These are phyloP conservation scores for Lamellibrachia columna DNA, from an alignment of 2,888 invertebrate species.

Conservation along the genomic window DNA sequence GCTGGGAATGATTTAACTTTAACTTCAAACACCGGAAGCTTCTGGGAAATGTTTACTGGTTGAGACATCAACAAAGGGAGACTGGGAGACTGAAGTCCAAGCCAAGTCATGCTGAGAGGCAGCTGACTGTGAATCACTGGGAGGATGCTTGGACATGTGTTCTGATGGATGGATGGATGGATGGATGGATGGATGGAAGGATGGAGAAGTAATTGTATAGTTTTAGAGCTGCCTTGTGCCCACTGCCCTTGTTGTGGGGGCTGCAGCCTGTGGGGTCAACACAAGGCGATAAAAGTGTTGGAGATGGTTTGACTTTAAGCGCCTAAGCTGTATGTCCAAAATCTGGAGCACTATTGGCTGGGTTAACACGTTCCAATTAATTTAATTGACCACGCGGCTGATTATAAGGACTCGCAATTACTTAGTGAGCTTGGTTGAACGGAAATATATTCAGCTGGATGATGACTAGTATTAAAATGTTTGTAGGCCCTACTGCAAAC, in stretches of 20 bases:
- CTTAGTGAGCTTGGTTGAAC: background rate
- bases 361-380: background rate
- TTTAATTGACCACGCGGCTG: background rate
- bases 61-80: conserved; percentile 4
- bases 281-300: background rate
- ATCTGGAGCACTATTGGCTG: background rate
- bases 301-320: background rate
- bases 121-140: background rate
- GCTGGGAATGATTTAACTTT: background rate
- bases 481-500: background rate
- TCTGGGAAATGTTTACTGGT: conserved; percentile 6
- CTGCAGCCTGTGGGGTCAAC: background rate
- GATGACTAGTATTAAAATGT: background rate
- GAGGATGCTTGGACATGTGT: background rate
- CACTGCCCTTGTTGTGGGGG: background rate
- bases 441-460: background rate
- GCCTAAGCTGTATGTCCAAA: background rate
- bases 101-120: background rate
- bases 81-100: background rate
- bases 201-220: background rate
- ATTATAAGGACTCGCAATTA: background rate
- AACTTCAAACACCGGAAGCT: background rate
- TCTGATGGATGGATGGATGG: background rate
- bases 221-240: background rate
- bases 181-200: background rate